Evolutionary conservation across 2,888 invertebrate genomes (phyloP), one percentile per base, ranked within the genome.

Genomic region (Trichogramma dendrolimi): DNA sequence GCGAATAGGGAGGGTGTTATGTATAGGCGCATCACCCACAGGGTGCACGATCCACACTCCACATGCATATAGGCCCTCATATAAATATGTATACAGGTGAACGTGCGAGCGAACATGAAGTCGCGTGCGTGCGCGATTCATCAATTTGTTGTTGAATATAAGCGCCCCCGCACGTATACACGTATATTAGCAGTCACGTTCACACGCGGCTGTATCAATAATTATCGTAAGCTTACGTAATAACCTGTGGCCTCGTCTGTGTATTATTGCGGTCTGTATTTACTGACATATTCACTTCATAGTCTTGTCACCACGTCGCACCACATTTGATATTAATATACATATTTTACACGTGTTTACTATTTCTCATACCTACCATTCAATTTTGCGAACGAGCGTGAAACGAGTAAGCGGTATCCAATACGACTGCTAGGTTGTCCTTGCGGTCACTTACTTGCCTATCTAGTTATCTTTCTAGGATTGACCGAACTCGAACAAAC

Each of bases 221-320:
- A 60, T 60, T 49, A 55, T 60, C 54, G 49, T 49, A 55, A 55
- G 60, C 48, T 60, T 60, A 60, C 54, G 49, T 60, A 54, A 55
- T 54, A 59, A 59, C 54, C 49, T 14, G 14, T 14, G 14, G 14
- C 14, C 14, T 14, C 14, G 14, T 14, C 14, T 14, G 14, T 14
- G 14, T 14, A 14, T 14, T 14, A 14, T 14, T 14, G 14, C 14
- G 14, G 14, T 14, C 14, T 14, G 14, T 14, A 14, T 14, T 14
- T 14, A 14, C 14, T 14, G 14, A 14, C 14, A 14, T 14, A 14
- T 14, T 14, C 2, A 14, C 14, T 14, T 14, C 14, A 14, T 14
- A 14, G 14, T 14, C 14, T 14, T 14, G 14, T 14, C 14, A 14
- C 14, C 14, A 14, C 14, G 14, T 14, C 14, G 14, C 49, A 38